Evolutionary conservation across 2,113 vertebrate genomes (phyloP).

Genomic region (Malurus alboscapulatus): DNA sequence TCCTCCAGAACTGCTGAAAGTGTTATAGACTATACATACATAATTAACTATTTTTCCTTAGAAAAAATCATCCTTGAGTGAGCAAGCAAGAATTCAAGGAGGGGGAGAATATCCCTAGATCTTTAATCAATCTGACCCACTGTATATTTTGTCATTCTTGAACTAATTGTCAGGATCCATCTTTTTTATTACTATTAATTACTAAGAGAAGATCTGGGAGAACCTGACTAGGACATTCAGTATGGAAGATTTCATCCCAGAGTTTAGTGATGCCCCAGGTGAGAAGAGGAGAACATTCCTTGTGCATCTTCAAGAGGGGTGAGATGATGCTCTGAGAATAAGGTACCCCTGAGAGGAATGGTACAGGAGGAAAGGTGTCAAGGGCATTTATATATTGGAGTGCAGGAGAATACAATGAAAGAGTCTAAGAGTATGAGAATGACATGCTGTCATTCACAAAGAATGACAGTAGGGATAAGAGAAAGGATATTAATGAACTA

Average conservation of each 20-base stretch:
- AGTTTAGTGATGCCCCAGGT: not conserved
- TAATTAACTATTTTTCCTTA: not conserved
- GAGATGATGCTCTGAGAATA: not conserved
- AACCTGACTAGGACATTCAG: not conserved
- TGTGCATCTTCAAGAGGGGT: not conserved
- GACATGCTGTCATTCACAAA: not conserved
- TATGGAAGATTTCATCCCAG: not conserved
- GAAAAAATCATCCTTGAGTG: not conserved
- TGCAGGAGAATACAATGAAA: not conserved
- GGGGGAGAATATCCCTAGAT: not conserved
- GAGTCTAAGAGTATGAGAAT: not conserved
- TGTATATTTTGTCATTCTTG: not conserved
- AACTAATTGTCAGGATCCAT: not conserved
- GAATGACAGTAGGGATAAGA: not conserved
- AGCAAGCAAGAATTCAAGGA: not conserved
- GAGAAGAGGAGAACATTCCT: not conserved
- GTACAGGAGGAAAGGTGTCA: not conserved
- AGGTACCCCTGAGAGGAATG: not conserved
- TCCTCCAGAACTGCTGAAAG: not conserved
- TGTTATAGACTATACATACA: not conserved
- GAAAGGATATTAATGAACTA: not conserved
- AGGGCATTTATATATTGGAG: not conserved
- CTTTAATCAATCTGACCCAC: not conserved
- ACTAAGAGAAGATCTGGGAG: not conserved
- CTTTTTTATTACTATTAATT: not conserved